These are phyloP conservation scores for Malacoctenus gilli DNA, from an alignment of 2,797 vertebrate species.

Conservation along the genomic window DNA sequence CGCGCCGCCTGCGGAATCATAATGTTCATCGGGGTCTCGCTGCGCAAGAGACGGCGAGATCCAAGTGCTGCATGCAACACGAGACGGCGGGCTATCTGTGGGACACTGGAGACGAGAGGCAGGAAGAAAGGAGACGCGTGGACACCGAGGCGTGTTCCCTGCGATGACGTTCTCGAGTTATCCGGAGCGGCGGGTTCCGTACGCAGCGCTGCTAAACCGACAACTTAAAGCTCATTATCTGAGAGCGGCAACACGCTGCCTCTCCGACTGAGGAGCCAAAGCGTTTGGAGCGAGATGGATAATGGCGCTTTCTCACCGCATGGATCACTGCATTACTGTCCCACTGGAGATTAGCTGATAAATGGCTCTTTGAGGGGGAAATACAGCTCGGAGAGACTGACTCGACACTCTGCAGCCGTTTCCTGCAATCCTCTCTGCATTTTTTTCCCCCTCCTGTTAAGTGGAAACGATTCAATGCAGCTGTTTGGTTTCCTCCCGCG, in stretches of 20 bases:
- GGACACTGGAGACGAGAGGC: too few species aligned
- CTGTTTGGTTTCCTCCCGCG: neutral
- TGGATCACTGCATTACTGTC: slow-evolving; percentile 61
- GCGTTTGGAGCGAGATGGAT: slow-evolving; percentile 46
- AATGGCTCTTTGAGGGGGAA: slow-evolving; percentile 24
- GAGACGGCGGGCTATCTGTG: neutral
- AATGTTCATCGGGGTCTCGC: slow-evolving; percentile 11
- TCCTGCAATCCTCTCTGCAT: neutral
- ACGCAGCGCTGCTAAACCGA: slow-evolving; percentile 22
- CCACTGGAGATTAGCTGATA: slow-evolving; percentile 59
- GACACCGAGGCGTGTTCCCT: too few species aligned
- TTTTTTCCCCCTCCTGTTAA: neutral
- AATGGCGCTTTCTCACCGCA: slow-evolving; percentile 35
- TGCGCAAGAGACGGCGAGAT: slow-evolving; percentile 4
- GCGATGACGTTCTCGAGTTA: too few species aligned
- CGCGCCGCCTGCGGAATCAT: slow-evolving; percentile 13
- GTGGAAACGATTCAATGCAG: neutral
- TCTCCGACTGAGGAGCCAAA: slow-evolving; percentile 31
- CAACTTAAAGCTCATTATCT: slow-evolving; percentile 49
- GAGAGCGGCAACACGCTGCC: slow-evolving; percentile 26
- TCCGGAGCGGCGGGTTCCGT: too few species aligned
- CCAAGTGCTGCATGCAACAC: neutral
- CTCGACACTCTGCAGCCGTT: slow-evolving; percentile 4
- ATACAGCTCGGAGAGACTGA: slow-evolving; percentile 8
- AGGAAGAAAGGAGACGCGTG: neutral